A percentile compares a stretch with the other conserved stretches of the same genome.
Evolutionary conservation across 2,888 invertebrate species (phyloP).

Genomic region (Cyaniris semiargus): DNA sequence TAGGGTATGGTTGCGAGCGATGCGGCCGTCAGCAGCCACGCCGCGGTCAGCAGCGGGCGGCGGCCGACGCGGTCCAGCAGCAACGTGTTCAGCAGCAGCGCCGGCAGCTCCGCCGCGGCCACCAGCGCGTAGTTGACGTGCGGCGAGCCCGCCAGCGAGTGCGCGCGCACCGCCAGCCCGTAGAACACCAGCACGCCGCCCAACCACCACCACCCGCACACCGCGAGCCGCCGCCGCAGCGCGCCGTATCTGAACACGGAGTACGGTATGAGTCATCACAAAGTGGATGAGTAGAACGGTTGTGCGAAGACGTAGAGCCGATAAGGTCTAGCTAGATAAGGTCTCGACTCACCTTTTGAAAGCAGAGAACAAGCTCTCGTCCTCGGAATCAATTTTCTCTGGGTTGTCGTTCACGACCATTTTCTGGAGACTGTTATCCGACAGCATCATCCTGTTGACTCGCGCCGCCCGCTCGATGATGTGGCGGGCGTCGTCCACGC

Average conservation of each 20-base stretch:
- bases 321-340: too few species aligned
- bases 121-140: constrained; percentile 68
- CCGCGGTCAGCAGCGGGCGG: constrained; percentile 65
- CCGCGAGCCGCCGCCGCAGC: constrained; percentile 63
- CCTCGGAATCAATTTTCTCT: constrained; percentile 51
- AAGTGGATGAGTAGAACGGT: too few species aligned
- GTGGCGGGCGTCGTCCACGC: constrained; percentile 80
- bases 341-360: constrained; percentile 59
- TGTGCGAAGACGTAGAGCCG: too few species aligned
- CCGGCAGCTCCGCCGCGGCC: constrained; percentile 68
- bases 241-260: constrained; percentile 55
- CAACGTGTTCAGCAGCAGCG: constrained; percentile 65
- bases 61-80: constrained; percentile 68
- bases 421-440: constrained; percentile 72
- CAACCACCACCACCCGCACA: constrained; percentile 72
- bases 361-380: constrained; percentile 63
- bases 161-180: constrained; percentile 69
- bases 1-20: constrained; percentile 61
- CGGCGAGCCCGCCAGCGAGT: constrained; percentile 61
- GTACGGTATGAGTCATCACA: too few species aligned
- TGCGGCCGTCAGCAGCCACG: constrained; percentile 61
- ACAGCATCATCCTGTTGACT: constrained; percentile 76
- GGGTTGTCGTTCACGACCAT: constrained; percentile 55
- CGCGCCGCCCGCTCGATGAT: constrained; percentile 82
- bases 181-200: constrained; percentile 74